Evolutionary conservation across 2,888 invertebrate genomes (phyloP).

Genomic region (Drosophila monieri): DNA sequence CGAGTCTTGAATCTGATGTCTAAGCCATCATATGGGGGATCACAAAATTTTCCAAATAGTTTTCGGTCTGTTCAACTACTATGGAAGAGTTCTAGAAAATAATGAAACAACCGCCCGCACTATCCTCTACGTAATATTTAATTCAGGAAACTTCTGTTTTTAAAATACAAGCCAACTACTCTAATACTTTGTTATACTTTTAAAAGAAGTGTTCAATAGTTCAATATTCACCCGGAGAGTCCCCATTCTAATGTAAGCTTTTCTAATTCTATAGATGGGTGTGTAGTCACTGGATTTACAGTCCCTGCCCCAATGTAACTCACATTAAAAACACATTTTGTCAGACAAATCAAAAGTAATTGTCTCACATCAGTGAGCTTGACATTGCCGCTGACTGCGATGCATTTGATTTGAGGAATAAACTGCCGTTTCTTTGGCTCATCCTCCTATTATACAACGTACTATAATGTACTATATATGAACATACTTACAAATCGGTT

Average conservation of each 20-base stretch:
- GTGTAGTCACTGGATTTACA: neutral
- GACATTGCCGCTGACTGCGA: slow-evolving; percentile 60
- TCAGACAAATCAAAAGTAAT: slow-evolving; percentile 65
- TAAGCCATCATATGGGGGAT: neutral
- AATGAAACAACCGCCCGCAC: neutral
- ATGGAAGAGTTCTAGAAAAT: neutral
- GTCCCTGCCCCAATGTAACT: slow-evolving; percentile 30
- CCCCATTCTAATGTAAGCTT: too few species aligned
- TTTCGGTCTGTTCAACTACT: neutral
- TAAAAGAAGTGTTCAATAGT: too few species aligned
- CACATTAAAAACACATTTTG: slow-evolving; percentile 48
- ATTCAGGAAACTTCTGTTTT: neutral
- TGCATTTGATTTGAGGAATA: slow-evolving; percentile 23
- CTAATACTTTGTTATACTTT: too few species aligned
- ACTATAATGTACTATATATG: neutral
- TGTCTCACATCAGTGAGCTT: slow-evolving; percentile 75
- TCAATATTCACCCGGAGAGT: too few species aligned
- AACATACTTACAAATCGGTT: neutral
- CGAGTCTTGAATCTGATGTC: neutral
- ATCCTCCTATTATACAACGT: neutral
- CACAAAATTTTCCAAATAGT: slow-evolving; percentile 1
- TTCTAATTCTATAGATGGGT: neutral
- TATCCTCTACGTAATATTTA: neutral
- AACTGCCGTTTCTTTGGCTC: slow-evolving; percentile 11
- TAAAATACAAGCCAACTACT: neutral